Conservation (phyloP, 2,888 invertebrate genomes). For the Hymenopus coronatus region DNA sequence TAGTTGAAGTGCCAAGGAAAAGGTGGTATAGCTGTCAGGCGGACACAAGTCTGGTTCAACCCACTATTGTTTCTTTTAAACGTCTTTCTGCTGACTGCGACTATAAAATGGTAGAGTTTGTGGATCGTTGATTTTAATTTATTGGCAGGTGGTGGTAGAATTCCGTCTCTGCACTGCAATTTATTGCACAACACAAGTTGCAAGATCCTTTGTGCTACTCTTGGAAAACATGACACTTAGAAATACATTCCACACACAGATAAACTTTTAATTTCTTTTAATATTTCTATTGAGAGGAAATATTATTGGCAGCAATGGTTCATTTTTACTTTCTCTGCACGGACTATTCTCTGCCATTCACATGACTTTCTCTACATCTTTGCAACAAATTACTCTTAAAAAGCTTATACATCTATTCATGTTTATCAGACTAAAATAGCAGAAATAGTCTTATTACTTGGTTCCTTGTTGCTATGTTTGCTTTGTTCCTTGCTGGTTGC, state of each 20-base stretch:
- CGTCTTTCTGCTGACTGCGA: not conserved
- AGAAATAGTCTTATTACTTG: too few relatives aligned
- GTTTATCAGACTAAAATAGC: too few relatives aligned
- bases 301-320: too few relatives aligned
- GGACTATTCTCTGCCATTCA: too few relatives aligned
- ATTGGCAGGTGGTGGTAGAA: not conserved
- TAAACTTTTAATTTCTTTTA: too few relatives aligned
- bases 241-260: not conserved
- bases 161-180: not conserved
- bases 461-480: too few relatives aligned
- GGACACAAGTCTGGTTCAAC: not conserved
- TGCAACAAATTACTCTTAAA: too few relatives aligned
- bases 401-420: too few relatives aligned
- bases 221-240: not conserved
- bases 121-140: not conserved
- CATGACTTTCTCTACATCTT: too few relatives aligned
- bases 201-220: not conserved
- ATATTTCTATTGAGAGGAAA: too few relatives aligned
- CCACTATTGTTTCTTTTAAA: not conserved
- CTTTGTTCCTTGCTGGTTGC: too few relatives aligned
- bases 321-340: too few relatives aligned
- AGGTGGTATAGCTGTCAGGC: not conserved
- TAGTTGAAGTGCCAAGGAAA: not conserved
- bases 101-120: conserved; percentile 1
- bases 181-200: not conserved